Base-by-base conservation (phyloP, 2,113 vertebrate genomes). In the Amblyopsis rosae region DNA sequence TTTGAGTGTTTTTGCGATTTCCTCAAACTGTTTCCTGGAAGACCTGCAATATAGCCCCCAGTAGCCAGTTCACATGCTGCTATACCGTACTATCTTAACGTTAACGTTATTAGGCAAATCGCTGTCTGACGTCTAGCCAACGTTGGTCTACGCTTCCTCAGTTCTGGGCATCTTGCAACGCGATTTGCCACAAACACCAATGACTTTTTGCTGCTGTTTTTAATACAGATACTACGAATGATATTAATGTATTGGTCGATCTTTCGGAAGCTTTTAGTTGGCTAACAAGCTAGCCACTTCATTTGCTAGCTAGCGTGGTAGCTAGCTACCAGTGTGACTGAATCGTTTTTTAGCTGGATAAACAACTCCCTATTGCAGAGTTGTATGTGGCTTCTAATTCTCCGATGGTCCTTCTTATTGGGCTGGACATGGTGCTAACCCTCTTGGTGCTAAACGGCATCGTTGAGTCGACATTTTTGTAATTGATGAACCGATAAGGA, bases 251-350 rank as follows among this genome's bases (percentile, higher is more conserved):
- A 49, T 15, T 3, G 53, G n/a, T 35, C 1, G 17, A 51, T 6
- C 47, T 15, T n/a, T 41, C 33, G 3, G 0, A 0, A 32, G n/a
- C 12, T 10, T n/a, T 33, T 26, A 49, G 62, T 64, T 65, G 50
- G 80, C 77, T 85, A 87, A 11, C 62, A 61, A 70, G 86, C 79
- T 87, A 81, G 77, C 69, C 64, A 57, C 75, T 71, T 68, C 68
- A 16, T 33, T 70, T 46, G 85, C 78, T 78, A 75, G 80, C 77
- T 83, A 83, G 83, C 80, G 67, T 41, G 60, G 75, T 11, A 59
- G 87, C 88, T 85, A 85, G 80, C 82, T 74, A 87, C 82, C 77
- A 16, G 48, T 48, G 74, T 69, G 67, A 66, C 63, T 63, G 46
- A 72, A 66, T 63, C 26, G 49, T 51, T 17, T 69, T 55, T 59